A percentile compares a stretch with the other conserved stretches of the same genome.
These are phyloP conservation scores for Trissolcus basalis DNA, from an alignment of 1,140 invertebrate species.

Conservation along the genomic window DNA sequence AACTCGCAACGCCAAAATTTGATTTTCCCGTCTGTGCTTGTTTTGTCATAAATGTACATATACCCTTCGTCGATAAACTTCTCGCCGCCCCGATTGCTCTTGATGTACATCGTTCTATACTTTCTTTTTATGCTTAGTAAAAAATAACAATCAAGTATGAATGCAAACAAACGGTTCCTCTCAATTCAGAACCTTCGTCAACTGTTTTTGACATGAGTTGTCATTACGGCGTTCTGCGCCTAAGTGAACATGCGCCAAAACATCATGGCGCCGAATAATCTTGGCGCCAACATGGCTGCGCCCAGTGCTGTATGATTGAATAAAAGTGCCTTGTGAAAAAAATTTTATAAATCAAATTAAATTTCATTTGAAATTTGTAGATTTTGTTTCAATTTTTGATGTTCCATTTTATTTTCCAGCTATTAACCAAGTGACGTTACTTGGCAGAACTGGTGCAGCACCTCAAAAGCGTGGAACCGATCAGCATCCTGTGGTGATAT, in stretches of 20 bases:
- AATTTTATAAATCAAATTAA: not conserved
- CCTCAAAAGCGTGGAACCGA: slow-evolving; percentile 88
- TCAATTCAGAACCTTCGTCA: too few relatives aligned
- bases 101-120: slow-evolving; percentile 32
- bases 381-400: not conserved
- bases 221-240: slow-evolving; percentile 3
- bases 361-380: too few relatives aligned
- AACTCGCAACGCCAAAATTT: slow-evolving; percentile 52
- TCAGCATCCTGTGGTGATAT: slow-evolving; percentile 90
- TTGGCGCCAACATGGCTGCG: slow-evolving; percentile 41
- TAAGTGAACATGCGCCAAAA: slow-evolving; percentile 55
- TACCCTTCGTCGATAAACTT: slow-evolving; percentile 43
- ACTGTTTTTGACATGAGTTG: too few relatives aligned
- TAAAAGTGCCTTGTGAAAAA: not conserved
- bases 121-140: not conserved
- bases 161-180: too few relatives aligned
- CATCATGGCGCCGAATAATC: slow-evolving; percentile 50
- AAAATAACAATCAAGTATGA: not conserved
- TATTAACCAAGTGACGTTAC: slow-evolving; percentile 89
- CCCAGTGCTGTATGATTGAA: slow-evolving; percentile 11
- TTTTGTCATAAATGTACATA: slow-evolving; percentile 49
- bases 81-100: slow-evolving; percentile 36
- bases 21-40: slow-evolving; percentile 28
- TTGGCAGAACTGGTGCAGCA: slow-evolving; percentile 91
- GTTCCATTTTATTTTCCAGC: slow-evolving; percentile 79